phyloP scores from a whole-genome alignment of 2,797 vertebrate genomes.

The Poeciliopsis presidionis region DNA sequence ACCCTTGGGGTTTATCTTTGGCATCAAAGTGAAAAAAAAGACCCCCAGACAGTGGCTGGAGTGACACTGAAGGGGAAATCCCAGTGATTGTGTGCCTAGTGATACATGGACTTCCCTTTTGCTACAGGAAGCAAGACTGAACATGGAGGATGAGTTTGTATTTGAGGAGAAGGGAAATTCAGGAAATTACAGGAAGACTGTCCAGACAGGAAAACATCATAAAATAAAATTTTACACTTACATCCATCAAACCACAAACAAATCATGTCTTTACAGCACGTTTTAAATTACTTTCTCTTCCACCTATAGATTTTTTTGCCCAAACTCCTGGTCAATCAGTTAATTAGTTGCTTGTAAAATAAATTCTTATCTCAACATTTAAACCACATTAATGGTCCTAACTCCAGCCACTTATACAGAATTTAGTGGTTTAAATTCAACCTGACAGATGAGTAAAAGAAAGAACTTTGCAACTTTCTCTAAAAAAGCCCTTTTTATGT shows the following conservation, averaged over 20 bases:
- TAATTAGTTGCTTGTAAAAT: not conserved
- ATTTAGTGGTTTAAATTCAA: not conserved
- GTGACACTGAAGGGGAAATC: constrained; percentile 7
- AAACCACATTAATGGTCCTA: not conserved
- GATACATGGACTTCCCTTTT: constrained; percentile 26
- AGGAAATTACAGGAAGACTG: constrained; percentile 61
- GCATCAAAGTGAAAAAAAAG: constrained; percentile 4
- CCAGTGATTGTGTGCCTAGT: constrained; percentile 10
- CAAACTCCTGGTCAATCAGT: not conserved
- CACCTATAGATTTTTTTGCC: not conserved
- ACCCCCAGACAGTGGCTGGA: not conserved
- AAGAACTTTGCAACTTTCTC: not conserved
- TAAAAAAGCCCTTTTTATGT: not conserved
- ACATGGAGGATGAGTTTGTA: constrained; percentile 11
- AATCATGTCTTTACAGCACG: not conserved
- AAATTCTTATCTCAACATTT: not conserved
- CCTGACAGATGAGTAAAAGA: not conserved
- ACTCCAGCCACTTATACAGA: not conserved
- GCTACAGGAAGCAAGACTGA: constrained; percentile 27
- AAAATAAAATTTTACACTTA: constrained; percentile 11
- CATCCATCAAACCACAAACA: not conserved
- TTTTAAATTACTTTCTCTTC: not conserved
- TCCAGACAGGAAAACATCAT: constrained; percentile 53
- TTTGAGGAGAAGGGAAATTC: constrained; percentile 66
- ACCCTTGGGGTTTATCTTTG: constrained; percentile 27